Conservation (phyloP, 1,140 invertebrate species). For the Adelges cooleyi region DNA sequence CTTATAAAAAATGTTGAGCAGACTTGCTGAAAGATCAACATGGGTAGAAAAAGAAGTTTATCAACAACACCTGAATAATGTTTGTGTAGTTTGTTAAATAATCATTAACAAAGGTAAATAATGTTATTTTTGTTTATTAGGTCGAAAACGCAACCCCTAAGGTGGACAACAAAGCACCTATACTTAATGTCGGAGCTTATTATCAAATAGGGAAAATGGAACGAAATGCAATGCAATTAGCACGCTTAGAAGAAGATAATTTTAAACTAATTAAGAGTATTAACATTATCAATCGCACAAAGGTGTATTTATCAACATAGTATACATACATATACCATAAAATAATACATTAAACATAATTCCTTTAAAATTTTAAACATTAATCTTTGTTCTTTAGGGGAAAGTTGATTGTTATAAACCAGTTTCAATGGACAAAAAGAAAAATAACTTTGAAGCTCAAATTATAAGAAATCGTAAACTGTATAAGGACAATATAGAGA, state of each 20-base stretch:
- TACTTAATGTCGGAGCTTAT: neutral
- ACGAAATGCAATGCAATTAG: neutral
- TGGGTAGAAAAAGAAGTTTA: too few relatives aligned
- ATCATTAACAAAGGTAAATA: too few relatives aligned
- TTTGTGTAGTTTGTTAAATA: too few relatives aligned
- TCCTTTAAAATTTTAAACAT: too few relatives aligned
- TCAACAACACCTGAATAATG: too few relatives aligned
- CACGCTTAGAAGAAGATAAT: neutral
- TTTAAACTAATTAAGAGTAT: neutral
- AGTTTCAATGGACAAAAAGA: neutral
- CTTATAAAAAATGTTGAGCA: too few relatives aligned
- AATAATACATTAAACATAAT: too few relatives aligned
- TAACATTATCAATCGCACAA: neutral
- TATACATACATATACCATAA: too few relatives aligned
- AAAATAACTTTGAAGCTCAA: neutral
- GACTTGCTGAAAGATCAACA: too few relatives aligned
- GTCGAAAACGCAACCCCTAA: neutral
- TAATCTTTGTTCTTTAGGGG: neutral
- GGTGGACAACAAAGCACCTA: neutral
- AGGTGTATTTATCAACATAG: too few relatives aligned
- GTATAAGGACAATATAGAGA: neutral
- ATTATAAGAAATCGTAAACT: neutral
- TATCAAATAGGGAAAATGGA: neutral
- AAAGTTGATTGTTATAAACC: slow-evolving; percentile 9
- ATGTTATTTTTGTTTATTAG: neutral